A percentile compares a stretch with the other conserved stretches of the same genome.
These are phyloP conservation scores for Drosophila nr. perissopoda DNA, from an alignment of 2,888 invertebrate species.

Conservation along the genomic window DNA sequence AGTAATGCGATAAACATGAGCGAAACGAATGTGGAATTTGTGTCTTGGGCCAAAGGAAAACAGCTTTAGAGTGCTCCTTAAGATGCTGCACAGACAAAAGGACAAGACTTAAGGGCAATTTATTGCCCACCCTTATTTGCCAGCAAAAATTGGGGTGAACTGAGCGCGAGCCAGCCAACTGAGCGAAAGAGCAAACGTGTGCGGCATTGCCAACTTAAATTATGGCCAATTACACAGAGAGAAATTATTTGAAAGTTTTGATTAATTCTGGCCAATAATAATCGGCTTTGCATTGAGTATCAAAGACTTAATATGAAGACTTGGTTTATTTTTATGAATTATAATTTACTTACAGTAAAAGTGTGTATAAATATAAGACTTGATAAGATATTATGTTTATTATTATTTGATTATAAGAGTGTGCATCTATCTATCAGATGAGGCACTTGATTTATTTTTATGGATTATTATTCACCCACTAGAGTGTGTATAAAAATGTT, in stretches of 20 bases:
- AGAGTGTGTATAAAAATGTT: neutral
- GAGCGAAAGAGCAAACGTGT: constrained; percentile 15
- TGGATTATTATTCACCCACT: neutral
- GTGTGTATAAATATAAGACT: neutral
- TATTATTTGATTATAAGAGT: neutral
- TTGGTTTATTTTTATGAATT: neutral
- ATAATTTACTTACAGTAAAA: neutral
- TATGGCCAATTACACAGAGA: constrained; percentile 24
- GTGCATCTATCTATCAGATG: neutral
- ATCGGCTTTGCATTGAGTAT: neutral
- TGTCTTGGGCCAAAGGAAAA: constrained; percentile 12
- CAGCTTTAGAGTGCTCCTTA: constrained; percentile 47
- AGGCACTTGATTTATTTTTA: neutral
- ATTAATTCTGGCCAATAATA: neutral
- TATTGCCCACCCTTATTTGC: constrained; percentile 55
- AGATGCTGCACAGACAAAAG: constrained; percentile 43
- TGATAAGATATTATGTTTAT: neutral
- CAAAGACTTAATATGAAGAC: no score
- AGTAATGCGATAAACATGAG: constrained; percentile 31
- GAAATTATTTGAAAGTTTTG: neutral
- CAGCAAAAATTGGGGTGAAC: constrained; percentile 49
- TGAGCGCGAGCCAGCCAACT: constrained; percentile 21
- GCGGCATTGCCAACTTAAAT: constrained; percentile 38
- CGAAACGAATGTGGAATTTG: constrained; percentile 50
- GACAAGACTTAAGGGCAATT: constrained; percentile 42